Evolutionary conservation across 1,140 invertebrate genomes (phyloP).

Genomic region (Calliphora vicina): DNA sequence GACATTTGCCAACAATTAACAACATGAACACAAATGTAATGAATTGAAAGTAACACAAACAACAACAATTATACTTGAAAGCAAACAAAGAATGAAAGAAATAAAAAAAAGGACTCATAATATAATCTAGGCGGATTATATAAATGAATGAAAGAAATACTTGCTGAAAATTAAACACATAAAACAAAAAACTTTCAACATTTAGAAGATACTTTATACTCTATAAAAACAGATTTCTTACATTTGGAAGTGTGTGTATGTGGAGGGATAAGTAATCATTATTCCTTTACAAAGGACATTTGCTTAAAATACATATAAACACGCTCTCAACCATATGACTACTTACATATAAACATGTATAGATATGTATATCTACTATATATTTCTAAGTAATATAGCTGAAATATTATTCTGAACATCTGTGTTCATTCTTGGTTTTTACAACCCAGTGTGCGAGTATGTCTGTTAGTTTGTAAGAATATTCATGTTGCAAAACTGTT

Average conservation of each 20-base stretch:
- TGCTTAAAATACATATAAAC: too few relatives aligned
- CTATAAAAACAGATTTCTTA: neutral
- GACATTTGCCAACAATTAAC: constrained; percentile 16
- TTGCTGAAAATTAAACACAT: constrained; percentile 1
- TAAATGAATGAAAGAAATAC: neutral
- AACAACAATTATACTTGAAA: neutral
- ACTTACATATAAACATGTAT: neutral
- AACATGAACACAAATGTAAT: neutral
- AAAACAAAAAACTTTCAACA: neutral
- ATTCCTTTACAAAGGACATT: neutral
- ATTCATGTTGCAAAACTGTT: too few relatives aligned
- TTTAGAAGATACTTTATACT: constrained; percentile 5
- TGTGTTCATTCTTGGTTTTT: too few relatives aligned
- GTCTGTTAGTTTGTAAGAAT: neutral
- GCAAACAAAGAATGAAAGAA: neutral
- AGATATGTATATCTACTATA: too few relatives aligned
- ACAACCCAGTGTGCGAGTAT: too few relatives aligned
- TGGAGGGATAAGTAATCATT: neutral
- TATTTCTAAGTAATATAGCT: neutral
- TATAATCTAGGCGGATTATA: neutral
- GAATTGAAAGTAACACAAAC: neutral
- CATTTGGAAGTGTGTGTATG: neutral
- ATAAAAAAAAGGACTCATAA: neutral
- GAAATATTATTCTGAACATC: neutral
- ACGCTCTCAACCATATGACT: neutral